These are phyloP conservation scores for Willisornis vidua DNA, from an alignment of 2,113 vertebrate species.

Conservation along the genomic window DNA sequence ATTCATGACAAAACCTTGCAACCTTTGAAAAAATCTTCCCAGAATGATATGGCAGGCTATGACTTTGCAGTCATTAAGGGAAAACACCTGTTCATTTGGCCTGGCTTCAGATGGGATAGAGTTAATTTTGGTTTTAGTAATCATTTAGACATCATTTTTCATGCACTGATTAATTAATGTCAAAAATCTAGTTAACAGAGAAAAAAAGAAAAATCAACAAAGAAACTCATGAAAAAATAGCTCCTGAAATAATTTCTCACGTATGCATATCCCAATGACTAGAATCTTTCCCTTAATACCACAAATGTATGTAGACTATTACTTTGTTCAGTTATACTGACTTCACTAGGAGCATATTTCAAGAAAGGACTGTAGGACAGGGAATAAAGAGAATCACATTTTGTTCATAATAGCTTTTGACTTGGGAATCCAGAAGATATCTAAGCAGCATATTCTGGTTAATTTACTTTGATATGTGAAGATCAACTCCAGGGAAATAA, in stretches of 20 bases:
- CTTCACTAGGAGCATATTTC: background rate
- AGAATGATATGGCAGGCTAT: background rate
- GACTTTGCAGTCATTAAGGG: background rate
- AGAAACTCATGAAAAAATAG: background rate
- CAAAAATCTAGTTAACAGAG: background rate
- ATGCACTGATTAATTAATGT: background rate
- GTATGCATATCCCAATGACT: background rate
- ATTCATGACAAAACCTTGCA: background rate
- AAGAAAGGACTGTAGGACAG: background rate
- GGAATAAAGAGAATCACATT: constrained; percentile 26
- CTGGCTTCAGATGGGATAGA: background rate
- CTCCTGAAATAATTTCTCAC: background rate
- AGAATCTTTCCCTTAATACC: background rate
- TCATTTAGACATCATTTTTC: background rate
- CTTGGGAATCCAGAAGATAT: constrained; percentile 39
- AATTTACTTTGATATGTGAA: constrained; percentile 61
- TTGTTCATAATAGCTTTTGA: constrained; percentile 51
- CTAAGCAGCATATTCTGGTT: constrained; percentile 31
- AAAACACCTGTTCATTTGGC: background rate
- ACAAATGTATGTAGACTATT: background rate
- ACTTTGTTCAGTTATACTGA: background rate
- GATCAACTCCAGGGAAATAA: constrained; percentile 66
- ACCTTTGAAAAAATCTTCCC: background rate
- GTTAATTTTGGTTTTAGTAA: background rate
- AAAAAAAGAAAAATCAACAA: background rate